These are phyloP conservation scores for Ormyrus labotus DNA, from an alignment of 2,888 invertebrate genomes.

Conservation along the genomic window DNA sequence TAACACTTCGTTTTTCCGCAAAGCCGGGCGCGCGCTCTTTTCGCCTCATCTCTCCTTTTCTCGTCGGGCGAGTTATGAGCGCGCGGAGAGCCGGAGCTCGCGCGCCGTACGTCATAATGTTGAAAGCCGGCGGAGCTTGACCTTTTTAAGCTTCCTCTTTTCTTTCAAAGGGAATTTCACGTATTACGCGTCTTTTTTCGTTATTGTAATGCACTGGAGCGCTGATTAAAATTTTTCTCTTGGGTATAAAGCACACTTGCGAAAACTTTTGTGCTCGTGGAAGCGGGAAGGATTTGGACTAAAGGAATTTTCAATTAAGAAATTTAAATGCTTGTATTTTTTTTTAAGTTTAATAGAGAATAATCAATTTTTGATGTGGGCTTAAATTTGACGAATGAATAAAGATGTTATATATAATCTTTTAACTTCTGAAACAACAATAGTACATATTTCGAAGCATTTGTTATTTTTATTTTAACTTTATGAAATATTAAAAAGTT, in stretches of 20 bases:
- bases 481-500: too few species aligned
- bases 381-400: neutral
- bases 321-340: too few species aligned
- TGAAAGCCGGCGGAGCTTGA: constrained; percentile 47
- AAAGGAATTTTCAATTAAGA: too few species aligned
- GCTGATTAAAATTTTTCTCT: constrained; percentile 41
- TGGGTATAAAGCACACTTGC: neutral
- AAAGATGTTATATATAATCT: constrained; percentile 32
- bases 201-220: constrained; percentile 14
- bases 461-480: too few species aligned
- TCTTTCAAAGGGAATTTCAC: constrained; percentile 18
- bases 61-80: neutral
- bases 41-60: too few species aligned
- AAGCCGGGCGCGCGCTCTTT: neutral
- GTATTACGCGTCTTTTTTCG: constrained; percentile 33
- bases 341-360: too few species aligned
- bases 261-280: too few species aligned
- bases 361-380: neutral
- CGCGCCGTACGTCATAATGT: constrained; percentile 5
- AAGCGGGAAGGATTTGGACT: too few species aligned
- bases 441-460: too few species aligned
- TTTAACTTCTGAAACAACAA: too few species aligned
- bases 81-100: neutral
- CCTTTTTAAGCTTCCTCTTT: constrained; percentile 36
- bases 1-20: constrained; percentile 28